These are phyloP conservation scores for Charaxes varanes DNA, from an alignment of 1,140 invertebrate genomes.

Conservation along the genomic window DNA sequence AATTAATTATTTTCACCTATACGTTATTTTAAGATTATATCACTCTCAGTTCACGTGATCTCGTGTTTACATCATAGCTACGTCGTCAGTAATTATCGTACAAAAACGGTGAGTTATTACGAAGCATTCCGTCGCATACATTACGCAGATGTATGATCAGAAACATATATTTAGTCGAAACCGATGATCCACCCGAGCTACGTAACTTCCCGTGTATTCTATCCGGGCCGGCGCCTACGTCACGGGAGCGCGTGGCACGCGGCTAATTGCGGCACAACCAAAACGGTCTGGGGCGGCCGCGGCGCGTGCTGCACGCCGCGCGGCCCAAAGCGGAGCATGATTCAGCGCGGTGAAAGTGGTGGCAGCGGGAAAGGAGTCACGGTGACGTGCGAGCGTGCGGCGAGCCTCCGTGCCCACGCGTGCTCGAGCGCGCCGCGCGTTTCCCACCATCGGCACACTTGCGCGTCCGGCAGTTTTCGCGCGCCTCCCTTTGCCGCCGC, in stretches of 20 bases:
- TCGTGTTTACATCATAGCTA: conserved; percentile 4
- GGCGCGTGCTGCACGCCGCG: conserved; percentile 36
- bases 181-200: conserved; percentile 51
- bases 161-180: conserved; percentile 51
- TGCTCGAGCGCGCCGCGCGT: conserved; percentile 27
- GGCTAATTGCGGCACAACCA: conserved; percentile 65
- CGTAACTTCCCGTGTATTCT: conserved; percentile 54
- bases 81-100: conserved; percentile 16
- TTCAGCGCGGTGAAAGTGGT: conserved; percentile 60
- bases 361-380: conserved; percentile 24
- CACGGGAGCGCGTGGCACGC: conserved; percentile 54
- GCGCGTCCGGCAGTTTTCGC: conserved; percentile 58
- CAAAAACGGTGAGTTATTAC: conserved; percentile 13
- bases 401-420: conserved; percentile 61
- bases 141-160: conserved; percentile 48
- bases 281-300: conserved; percentile 48
- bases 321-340: conserved; percentile 56
- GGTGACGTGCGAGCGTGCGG: conserved; percentile 35
- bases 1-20: too few species aligned
- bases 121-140: conserved; percentile 14
- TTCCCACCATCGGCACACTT: conserved; percentile 46
- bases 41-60: too few species aligned
- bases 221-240: conserved; percentile 51
- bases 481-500: conserved; percentile 58
- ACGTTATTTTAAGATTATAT: too few species aligned